phyloP scores from a whole-genome alignment of 2,888 invertebrate genomes.

The Phyllotreta striolata region DNA sequence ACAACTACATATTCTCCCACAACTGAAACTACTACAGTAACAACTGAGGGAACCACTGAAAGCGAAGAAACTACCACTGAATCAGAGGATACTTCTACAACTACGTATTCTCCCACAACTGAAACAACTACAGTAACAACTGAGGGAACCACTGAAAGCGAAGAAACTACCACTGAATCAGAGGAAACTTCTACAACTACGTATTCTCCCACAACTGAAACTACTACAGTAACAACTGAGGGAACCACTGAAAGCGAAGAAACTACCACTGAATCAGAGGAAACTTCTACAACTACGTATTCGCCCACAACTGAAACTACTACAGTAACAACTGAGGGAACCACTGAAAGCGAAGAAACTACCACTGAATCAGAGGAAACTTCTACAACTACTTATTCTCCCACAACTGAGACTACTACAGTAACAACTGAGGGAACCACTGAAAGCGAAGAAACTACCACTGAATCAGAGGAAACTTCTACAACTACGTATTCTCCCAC shows the following conservation, averaged over 20 bases:
- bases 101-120: not conserved
- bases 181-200: too few species aligned
- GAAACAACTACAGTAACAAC: slow-evolving; percentile 8
- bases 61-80: not conserved
- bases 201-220: not conserved
- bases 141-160: slow-evolving; percentile 1
- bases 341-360: too few species aligned
- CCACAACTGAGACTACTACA: not conserved
- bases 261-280: not conserved
- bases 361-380: not conserved
- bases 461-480: not conserved
- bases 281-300: too few species aligned
- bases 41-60: not conserved
- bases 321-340: not conserved
- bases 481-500: not conserved
- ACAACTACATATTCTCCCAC: too few species aligned
- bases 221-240: not conserved
- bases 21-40: not conserved
- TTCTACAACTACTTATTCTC: too few species aligned
- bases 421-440: too few species aligned
- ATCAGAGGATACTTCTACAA: too few species aligned
- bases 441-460: not conserved
- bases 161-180: not conserved
- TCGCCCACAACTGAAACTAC: not conserved
- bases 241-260: not conserved